Base-by-base conservation (phyloP, 2,113 vertebrate genomes). In the Fulmarus glacialis region DNA sequence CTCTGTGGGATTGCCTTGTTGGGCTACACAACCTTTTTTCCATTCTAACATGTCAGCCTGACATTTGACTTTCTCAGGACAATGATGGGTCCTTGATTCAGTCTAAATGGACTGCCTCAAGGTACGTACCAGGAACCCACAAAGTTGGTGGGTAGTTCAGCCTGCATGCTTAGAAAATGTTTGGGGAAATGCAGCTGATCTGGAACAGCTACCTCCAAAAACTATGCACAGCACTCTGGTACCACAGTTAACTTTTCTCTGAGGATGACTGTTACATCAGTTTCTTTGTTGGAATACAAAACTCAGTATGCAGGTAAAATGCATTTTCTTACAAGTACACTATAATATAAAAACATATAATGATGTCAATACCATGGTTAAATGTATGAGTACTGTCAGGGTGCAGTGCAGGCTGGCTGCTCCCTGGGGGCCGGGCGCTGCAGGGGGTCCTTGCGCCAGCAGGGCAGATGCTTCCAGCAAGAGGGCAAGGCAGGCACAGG, bases 351-450 rank as follows among this genome's bases (percentile, higher is more conserved):
- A 93, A 74, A 58, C 7, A 27, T 34, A 14, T 16, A 40, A 72
- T 42, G 11, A 40, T n/a, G 8, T 36, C 12, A 59, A 17, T 24
- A 40, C 20, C 5, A 7, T 8, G 8, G 21, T 66, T 43, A 50
- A 81, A 50, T 18, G 8, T 29, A 34, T 19, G 36, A 62, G 42
- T 56, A 56, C 12, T 66, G 12, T 40, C 34, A 64, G 16, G 36
- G 10, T 38, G 4, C 34, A 45, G 9, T 11, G 27, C 21, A 72
- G 45, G 13, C 19, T 59, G 15, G 32, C 23, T 67, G 8, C 15
- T 72, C 9, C 20, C 15, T 45, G 16, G 9, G 11, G 24, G 3
- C 4, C 2, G 2, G 15, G 11, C 9, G 2, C 19, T 40, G 23
- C 7, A 20, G 17, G 23, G 34, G n/a, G 21, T 68, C 5, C 18